Conservation (phyloP, 1,140 invertebrate species). For the Helicoverpa armigera region DNA sequence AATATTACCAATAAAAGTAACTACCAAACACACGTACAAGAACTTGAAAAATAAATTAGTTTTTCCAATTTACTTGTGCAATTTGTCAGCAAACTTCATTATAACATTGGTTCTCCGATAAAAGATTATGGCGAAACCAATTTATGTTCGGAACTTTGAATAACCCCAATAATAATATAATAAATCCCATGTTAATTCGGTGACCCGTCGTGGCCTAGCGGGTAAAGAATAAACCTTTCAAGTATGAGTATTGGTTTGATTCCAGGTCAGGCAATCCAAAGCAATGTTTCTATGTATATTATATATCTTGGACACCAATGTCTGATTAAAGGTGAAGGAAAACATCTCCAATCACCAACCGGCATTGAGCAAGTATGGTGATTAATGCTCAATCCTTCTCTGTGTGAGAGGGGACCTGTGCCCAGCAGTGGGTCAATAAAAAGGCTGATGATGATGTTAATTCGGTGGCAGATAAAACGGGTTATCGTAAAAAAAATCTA, state of each 20-base stretch:
- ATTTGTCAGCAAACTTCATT: slow-evolving; percentile 35
- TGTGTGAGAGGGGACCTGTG: too few relatives aligned
- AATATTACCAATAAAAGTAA: background rate
- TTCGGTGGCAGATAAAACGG: background rate
- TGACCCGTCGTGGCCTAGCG: too few relatives aligned
- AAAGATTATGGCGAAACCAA: slow-evolving; percentile 31
- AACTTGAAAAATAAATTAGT: slow-evolving; percentile 30
- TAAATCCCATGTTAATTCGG: background rate
- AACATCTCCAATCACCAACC: too few relatives aligned
- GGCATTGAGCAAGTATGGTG: too few relatives aligned
- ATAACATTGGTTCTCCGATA: slow-evolving; percentile 19
- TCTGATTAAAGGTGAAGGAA: too few relatives aligned
- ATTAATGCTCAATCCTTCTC: too few relatives aligned
- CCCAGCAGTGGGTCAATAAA: too few relatives aligned
- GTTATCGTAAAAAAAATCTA: background rate
- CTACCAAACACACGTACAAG: background rate
- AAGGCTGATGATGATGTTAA: background rate
- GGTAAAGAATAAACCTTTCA: too few relatives aligned
- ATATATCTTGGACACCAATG: too few relatives aligned
- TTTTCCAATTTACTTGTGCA: slow-evolving; percentile 22
- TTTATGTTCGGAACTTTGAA: slow-evolving; percentile 27
- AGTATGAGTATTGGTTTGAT: too few relatives aligned
- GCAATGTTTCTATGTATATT: too few relatives aligned
- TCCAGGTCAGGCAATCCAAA: too few relatives aligned
- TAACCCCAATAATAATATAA: background rate